A percentile compares a stretch with the other conserved stretches of the same genome.
These are phyloP conservation scores for Anguilla pacifica DNA, from an alignment of 2,797 vertebrate genomes.

Conservation along the genomic window DNA sequence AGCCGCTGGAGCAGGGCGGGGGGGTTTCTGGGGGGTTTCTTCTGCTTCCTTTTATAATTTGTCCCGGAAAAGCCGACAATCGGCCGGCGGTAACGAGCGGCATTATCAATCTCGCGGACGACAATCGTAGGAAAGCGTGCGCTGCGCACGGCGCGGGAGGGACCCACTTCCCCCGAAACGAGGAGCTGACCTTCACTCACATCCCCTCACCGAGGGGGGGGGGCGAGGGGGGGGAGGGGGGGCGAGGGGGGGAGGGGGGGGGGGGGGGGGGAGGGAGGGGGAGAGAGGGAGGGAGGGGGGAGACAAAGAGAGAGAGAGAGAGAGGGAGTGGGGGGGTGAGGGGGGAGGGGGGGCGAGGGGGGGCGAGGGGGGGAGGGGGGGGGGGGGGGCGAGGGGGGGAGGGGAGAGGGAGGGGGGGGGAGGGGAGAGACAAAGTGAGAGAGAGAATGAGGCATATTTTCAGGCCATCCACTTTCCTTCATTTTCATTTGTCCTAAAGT, in stretches of 20 bases:
- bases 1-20: slow-evolving; percentile 79
- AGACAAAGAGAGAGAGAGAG: slow-evolving; percentile 16
- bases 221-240: neutral
- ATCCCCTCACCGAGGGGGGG: slow-evolving; percentile 63
- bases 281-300: slow-evolving; percentile 28
- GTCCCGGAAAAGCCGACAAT: slow-evolving; percentile 94
- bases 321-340: too few species aligned
- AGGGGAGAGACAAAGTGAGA: neutral
- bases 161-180: slow-evolving; percentile 77
- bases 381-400: too few species aligned
- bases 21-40: slow-evolving; percentile 88
- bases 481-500: slow-evolving; percentile 2
- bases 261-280: slow-evolving; percentile 25
- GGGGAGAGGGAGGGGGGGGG: slow-evolving; percentile 37
- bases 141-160: slow-evolving; percentile 82
- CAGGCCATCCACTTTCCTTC: slow-evolving; percentile 30
- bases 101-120: slow-evolving; percentile 87
- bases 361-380: too few species aligned
- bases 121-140: slow-evolving; percentile 95
- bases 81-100: slow-evolving; percentile 86
- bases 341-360: too few species aligned
- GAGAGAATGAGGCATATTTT: slow-evolving; percentile 20
- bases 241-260: neutral
- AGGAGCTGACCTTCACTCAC: slow-evolving; percentile 77
- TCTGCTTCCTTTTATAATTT: slow-evolving; percentile 93